Percentiles rank a stretch among this genome's conserved stretches.
Evolutionary conservation across 2,113 vertebrate species (phyloP).

Genomic region (Neogobius melanostomus): DNA sequence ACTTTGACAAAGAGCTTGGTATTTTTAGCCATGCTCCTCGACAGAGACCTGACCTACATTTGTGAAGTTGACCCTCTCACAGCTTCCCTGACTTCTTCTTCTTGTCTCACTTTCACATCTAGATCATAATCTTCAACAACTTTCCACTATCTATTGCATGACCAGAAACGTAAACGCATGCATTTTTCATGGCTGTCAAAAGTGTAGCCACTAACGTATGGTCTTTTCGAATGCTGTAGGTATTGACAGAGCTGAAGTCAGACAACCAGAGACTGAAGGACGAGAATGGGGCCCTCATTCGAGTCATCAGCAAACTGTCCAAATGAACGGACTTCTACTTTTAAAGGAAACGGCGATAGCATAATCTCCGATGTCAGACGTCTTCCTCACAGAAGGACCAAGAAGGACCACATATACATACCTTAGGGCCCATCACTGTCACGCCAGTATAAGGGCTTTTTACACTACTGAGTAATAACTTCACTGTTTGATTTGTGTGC

Average conservation of each 20-base stretch:
- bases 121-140: slow-evolving; percentile 22
- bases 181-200: slow-evolving; percentile 13
- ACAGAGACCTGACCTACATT: slow-evolving; percentile 62
- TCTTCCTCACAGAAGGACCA: slow-evolving; percentile 1
- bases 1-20: slow-evolving; percentile 51
- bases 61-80: slow-evolving; percentile 47
- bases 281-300: slow-evolving; percentile 95
- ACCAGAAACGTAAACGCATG: slow-evolving; percentile 41
- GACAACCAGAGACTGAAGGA: slow-evolving; percentile 98
- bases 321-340: slow-evolving; percentile 77
- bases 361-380: slow-evolving; percentile 11
- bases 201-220: slow-evolving; percentile 9
- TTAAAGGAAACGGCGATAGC: slow-evolving; percentile 18
- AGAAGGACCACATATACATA: slow-evolving; percentile 41
- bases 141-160: slow-evolving; percentile 58
- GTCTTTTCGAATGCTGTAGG: slow-evolving; percentile 67
- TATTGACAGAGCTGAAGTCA: slow-evolving; percentile 93
- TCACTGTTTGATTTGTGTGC: slow-evolving; percentile 5
- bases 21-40: slow-evolving; percentile 64
- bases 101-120: slow-evolving; percentile 29
- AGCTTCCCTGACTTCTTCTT: slow-evolving; percentile 26
- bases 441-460: background rate
- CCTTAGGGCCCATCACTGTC: background rate
- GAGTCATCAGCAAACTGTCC: slow-evolving; percentile 98
- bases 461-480: slow-evolving; percentile 11